phyloP scores from a whole-genome alignment of 2,113 vertebrate species.

The Heteronetta atricapilla region DNA sequence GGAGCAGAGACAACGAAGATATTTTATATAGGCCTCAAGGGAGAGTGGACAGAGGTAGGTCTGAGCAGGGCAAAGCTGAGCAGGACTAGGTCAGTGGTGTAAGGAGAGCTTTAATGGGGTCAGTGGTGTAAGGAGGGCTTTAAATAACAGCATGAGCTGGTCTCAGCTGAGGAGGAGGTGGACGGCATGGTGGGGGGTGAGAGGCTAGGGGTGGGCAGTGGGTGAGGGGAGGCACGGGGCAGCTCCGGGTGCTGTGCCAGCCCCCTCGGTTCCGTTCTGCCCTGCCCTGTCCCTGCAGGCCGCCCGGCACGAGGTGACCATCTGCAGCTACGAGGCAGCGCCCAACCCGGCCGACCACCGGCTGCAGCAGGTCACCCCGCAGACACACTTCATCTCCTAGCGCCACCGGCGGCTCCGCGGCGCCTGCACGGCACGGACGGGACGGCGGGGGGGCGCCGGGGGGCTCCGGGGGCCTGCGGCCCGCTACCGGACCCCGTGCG shows the following conservation, averaged over 20 bases:
- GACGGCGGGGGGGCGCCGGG: not conserved
- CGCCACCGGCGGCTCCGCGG: not conserved
- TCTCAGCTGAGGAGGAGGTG: not conserved
- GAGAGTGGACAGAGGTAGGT: slow-evolving; percentile 92
- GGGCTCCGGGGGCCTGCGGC: too few species aligned
- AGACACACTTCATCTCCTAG: slow-evolving; percentile 93
- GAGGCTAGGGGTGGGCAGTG: not conserved
- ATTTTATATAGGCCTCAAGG: slow-evolving; percentile 93
- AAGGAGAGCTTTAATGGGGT: not conserved
- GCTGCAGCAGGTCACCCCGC: slow-evolving; percentile 86
- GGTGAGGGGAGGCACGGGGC: not conserved
- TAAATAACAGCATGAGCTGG: not conserved
- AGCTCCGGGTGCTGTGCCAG: not conserved
- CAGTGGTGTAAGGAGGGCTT: too few species aligned
- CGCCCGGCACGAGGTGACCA: slow-evolving; percentile 88
- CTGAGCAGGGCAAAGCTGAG: not conserved
- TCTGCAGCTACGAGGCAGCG: slow-evolving; percentile 94
- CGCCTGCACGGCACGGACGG: too few species aligned
- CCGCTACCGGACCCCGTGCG: too few species aligned
- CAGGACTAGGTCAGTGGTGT: rapidly evolving
- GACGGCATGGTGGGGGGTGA: too few species aligned
- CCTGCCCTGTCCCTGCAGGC: too few species aligned
- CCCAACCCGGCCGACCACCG: slow-evolving; percentile 96
- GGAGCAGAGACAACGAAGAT: slow-evolving; percentile 90
- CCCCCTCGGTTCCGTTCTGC: too few species aligned